Evolutionary conservation across 2,797 vertebrate species (phyloP), one percentile per base, ranked within the genome.

Genomic region (Pseudocheirus occidentalis): DNA sequence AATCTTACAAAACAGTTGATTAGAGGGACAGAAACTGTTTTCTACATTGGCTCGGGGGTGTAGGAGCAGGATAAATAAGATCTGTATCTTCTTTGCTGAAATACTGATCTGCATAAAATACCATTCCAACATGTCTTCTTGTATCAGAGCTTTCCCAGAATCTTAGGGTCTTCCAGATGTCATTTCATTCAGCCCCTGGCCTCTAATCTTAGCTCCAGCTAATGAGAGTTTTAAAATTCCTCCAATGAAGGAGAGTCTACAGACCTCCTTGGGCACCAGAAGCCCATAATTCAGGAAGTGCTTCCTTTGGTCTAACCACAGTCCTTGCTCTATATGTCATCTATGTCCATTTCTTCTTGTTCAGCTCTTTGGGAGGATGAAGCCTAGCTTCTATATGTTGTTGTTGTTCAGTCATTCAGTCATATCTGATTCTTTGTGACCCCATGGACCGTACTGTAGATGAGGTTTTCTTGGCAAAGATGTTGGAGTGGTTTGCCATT

Each of bases 71-170:
- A 55, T 18, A 55, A 91, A 21, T 93, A 10, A 2, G 16, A 40
- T 24, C 2, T 92, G 56, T 53, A 57, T 46, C 53, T 66, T 81
- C 55, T 1, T 56, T 56, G 89, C 50, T 62, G 9, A 94, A 94
- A 46, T 18, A 57, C 59, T 6, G 13, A 40, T 5, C 66, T 73
- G 21, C n/a, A 40, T 55, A 46, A 92, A 95, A 9, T 11, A 52
- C 13, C 31, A 87, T 46, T 55, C 16, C 18, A 31, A 2, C 46
- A 59, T 31, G 4, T 21, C 90, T 73, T 95, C 2, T 0, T 29
- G 81, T 59, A 31, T 90, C 57, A 34, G 89, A n/a, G 54, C 34
- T 90, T 96, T 90, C 34, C 40, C 55, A 54, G 91, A 93, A 93
- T 46, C 31, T 13, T 0, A 21, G 34, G 93, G 14, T 54, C 93